Evolutionary conservation across 2,888 invertebrate genomes (phyloP).

Genomic region (Mylabris sibirica): DNA sequence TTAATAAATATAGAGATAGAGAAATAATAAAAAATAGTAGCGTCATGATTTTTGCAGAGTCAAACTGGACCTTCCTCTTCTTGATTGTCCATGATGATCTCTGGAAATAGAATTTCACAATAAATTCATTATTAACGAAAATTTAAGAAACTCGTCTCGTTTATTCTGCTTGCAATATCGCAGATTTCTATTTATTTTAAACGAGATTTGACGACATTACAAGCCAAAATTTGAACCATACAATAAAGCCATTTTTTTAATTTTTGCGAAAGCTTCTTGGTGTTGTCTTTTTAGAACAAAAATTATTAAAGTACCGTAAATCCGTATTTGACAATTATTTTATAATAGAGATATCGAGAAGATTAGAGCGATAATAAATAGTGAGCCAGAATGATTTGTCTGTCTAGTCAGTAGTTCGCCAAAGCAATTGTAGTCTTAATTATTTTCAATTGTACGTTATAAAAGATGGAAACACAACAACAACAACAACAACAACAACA

Average conservation of each 20-base stretch:
- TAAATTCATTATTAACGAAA: slow-evolving; percentile 22
- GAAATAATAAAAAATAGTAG: too few species aligned
- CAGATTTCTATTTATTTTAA: too few species aligned
- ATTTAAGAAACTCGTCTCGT: slow-evolving; percentile 28
- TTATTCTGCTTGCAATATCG: slow-evolving; percentile 42
- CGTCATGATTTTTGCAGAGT: slow-evolving; percentile 27
- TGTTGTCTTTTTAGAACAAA: too few species aligned
- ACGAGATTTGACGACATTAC: slow-evolving; percentile 1
- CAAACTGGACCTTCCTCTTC: slow-evolving; percentile 38
- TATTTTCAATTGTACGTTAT: slow-evolving; percentile 34
- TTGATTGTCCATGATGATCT: slow-evolving; percentile 37
- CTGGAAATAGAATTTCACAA: slow-evolving; percentile 40
- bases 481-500: too few species aligned
- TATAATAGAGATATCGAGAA: slow-evolving; percentile 17
- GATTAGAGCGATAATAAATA: slow-evolving; percentile 24
- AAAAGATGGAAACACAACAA: background rate
- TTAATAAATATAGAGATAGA: slow-evolving; percentile 30
- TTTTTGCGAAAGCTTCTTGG: too few species aligned
- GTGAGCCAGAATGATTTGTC: slow-evolving; percentile 2
- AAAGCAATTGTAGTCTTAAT: slow-evolving; percentile 36
- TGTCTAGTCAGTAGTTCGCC: slow-evolving; percentile 36
- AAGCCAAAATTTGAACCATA: slow-evolving; percentile 9
- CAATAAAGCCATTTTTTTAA: slow-evolving; percentile 7
- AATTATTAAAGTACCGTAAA: too few species aligned
- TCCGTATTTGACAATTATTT: slow-evolving; percentile 25